Evolutionary conservation across 1,140 invertebrate species (phyloP).

Genomic region (Neodiprion virginianus): DNA sequence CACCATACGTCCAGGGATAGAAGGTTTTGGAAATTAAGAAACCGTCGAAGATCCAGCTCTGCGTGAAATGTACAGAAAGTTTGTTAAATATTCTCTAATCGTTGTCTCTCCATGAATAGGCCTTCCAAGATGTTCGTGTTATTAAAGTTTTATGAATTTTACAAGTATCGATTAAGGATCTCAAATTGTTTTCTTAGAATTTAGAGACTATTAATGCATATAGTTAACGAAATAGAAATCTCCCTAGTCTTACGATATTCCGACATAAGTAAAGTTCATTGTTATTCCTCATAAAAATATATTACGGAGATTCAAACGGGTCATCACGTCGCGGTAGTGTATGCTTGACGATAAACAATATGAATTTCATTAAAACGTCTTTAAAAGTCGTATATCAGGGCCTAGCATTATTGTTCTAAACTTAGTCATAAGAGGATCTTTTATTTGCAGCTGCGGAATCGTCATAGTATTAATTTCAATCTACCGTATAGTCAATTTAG

Average conservation of each 20-base stretch:
- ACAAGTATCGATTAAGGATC: slow-evolving; percentile 20
- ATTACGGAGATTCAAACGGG: no score
- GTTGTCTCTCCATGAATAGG: slow-evolving; percentile 44
- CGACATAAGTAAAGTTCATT: no score
- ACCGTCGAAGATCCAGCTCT: slow-evolving; percentile 52
- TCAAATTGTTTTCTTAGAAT: slow-evolving; percentile 32
- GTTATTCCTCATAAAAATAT: no score
- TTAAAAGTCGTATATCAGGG: no score
- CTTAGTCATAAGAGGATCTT: no score
- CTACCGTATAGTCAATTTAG: slow-evolving; percentile 34
- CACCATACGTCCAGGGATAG: slow-evolving; percentile 56
- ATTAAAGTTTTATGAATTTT: slow-evolving; percentile 38
- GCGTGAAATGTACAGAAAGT: slow-evolving; percentile 30
- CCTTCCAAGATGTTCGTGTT: slow-evolving; percentile 44
- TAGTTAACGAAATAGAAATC: no score
- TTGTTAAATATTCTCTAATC: slow-evolving; percentile 23
- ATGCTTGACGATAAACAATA: no score
- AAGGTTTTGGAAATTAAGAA: slow-evolving; percentile 57
- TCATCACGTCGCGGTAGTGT: no score
- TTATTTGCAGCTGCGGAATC: not conserved
- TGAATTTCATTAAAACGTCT: no score
- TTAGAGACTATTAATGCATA: slow-evolving; percentile 15
- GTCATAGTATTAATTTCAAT: not conserved
- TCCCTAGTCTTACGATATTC: no score
- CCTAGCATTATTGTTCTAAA: no score